A percentile compares a stretch with the other conserved stretches of the same genome.
Evolutionary conservation across 2,113 vertebrate species (phyloP).

Genomic region (Laticauda laticaudata): DNA sequence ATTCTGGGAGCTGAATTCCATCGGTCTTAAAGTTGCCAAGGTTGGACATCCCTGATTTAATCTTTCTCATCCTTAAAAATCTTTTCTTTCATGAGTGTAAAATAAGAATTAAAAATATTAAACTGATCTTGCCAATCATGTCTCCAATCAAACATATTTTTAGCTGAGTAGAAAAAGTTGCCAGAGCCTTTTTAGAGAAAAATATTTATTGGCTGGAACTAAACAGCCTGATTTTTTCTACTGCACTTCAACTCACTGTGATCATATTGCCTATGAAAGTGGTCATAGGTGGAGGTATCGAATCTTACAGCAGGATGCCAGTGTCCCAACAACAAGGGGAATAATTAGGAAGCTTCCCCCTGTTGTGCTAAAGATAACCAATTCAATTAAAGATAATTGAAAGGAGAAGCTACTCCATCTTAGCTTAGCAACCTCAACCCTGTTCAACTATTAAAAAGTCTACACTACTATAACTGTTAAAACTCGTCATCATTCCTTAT

Average conservation of each 20-base stretch:
- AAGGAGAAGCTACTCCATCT: neutral
- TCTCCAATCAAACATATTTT: neutral
- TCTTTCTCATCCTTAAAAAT: neutral
- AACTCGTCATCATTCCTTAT: no score
- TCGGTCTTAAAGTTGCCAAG: neutral
- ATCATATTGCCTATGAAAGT: neutral
- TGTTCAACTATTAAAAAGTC: no score
- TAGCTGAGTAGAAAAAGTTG: neutral
- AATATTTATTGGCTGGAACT: neutral
- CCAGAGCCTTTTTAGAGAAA: neutral
- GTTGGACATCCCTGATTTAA: neutral
- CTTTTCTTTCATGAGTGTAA: neutral
- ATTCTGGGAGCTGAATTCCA: neutral
- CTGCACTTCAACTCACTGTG: neutral
- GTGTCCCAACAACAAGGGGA: neutral
- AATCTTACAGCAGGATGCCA: neutral
- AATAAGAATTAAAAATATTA: neutral
- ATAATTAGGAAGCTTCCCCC: neutral
- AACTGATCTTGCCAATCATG: neutral
- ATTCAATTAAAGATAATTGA: neutral
- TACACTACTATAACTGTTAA: no score
- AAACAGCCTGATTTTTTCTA: neutral
- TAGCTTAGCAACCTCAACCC: neutral
- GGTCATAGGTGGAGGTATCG: neutral
- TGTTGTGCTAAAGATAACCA: neutral